Evolutionary conservation across 2,113 vertebrate genomes (phyloP), one percentile per base, ranked within the genome.

Genomic region (Piprites chloris): DNA sequence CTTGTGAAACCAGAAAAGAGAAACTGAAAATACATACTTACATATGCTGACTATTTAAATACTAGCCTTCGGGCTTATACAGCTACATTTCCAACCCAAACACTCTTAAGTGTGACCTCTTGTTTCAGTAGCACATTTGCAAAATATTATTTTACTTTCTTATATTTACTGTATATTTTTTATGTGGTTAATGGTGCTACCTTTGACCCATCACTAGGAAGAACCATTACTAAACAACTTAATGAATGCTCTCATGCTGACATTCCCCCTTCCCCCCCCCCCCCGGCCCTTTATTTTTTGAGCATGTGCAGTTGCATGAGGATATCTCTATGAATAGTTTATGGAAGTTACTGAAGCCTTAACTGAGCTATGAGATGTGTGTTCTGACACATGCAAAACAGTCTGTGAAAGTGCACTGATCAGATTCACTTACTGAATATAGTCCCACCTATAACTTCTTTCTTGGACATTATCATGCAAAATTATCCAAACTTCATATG

Each of bases 361-460:
- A 74, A 58, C 42, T 61, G 69, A 86, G 65, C 53, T 89, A 58
- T 86, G 71, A 74, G 82, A 90, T 73, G 24, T 27, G 46, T 93
- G 46, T 92, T 97, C 86, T 71, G 79, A 93, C 77, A 79, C 49
- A 72, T 44, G 33, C 76, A 95, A 92, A 93, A 69, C 44, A 93
- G 66, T 73, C 85, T 28, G 3, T 93, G 74, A 47, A 92, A 89
- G 52, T 32, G 49, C 81, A 85, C 93, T 93, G 95, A 90, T 83
- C 71, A 88, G 84, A 91, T 88, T 97, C 91, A 91, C 68, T 81
- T 44, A 76, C 22, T 91, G 56, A 83, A 94, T 77, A 75, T 11
- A 81, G 24, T 41, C 30, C 68, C 93, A 39, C 41, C 91, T 90
- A 46, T 52, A 79, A 37, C 49, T 93, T 62, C 74, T 93, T 90